Evolutionary conservation across 2,113 vertebrate genomes (phyloP), one percentile per base, ranked within the genome.

Genomic region (Mus pahari): DNA sequence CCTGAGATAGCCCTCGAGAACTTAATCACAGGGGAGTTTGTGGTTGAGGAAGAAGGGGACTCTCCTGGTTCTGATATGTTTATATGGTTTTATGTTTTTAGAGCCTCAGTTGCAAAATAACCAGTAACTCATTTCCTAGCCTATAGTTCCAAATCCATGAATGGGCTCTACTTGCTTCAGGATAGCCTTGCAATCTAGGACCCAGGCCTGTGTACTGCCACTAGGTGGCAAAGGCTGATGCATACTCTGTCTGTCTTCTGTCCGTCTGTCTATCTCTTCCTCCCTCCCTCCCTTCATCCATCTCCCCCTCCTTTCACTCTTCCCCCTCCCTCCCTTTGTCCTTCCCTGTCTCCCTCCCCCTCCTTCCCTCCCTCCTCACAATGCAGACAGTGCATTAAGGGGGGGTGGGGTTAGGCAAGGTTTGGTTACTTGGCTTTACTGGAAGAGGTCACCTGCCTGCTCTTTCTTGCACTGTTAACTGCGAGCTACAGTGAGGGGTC

Each of bases 1-100:
- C 0, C 0, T 31, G 64, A 50, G 58, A 8, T 3, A 55, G 58
- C 73, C 4, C 36, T 0, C 0, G 9, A 58, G 24, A 53, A 39
- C 13, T n/a, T 1, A 17, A 22, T 16, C 11, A 1, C 3, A 24
- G 8, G 22, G 81, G 6, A 17, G 17, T 31, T 13, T 45, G 94
- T 22, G 36, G 10, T 3, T 19, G 11, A 7, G n/a, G 36, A 75
- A 84, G 39, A 33, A 71, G 74, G 39, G 42, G 91, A 0, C 42
- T 20, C 3, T 24, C 68, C 1, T 2, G 28, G 24, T 74, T 68
- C 39, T 53, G 64, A 70, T 48, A 48, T 48, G 48, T 48, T 48
- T 48, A 48, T 48, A 48, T 48, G 48, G 19, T 7, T 53, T 77
- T 36, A 7, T 60, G 58, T 50, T 45, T 31, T 50, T 42, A 73